phyloP scores from a whole-genome alignment of 2,113 vertebrate species.

The Planiliza haematocheilus region DNA sequence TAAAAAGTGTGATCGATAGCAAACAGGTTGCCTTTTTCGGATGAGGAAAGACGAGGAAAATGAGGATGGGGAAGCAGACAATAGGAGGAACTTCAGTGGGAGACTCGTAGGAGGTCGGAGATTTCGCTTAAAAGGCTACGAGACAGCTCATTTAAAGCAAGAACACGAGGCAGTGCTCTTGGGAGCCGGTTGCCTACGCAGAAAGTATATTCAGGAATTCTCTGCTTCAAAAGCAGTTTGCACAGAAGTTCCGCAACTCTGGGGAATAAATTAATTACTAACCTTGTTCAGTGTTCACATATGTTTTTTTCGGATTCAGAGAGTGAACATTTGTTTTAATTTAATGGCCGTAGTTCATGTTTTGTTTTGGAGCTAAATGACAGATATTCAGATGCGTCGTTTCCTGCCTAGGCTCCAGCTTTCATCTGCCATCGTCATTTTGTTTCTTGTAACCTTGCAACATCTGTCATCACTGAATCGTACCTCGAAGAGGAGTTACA shows the following conservation, averaged over 20 bases:
- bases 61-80: slow-evolving; percentile 5
- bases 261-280: slow-evolving; percentile 48
- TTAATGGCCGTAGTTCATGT: slow-evolving; percentile 21
- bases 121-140: slow-evolving; percentile 48
- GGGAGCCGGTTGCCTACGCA: slow-evolving; percentile 45
- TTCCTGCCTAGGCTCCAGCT: slow-evolving; percentile 29
- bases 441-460: slow-evolving; percentile 20
- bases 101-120: slow-evolving; percentile 43
- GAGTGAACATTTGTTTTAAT: slow-evolving; percentile 44
- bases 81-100: slow-evolving; percentile 25
- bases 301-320: slow-evolving; percentile 15
- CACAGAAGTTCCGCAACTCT: slow-evolving; percentile 14
- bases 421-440: slow-evolving; percentile 50
- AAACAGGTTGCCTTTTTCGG: slow-evolving; percentile 28
- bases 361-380: slow-evolving; percentile 31
- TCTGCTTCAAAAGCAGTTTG: slow-evolving; percentile 36
- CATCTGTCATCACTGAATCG: slow-evolving; percentile 58
- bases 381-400: slow-evolving; percentile 21
- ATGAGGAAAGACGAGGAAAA: slow-evolving; percentile 25
- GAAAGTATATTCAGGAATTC: slow-evolving; percentile 16
- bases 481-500: slow-evolving; percentile 47
- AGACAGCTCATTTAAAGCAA: slow-evolving; percentile 54
- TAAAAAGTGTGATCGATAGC: slow-evolving; percentile 37
- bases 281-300: slow-evolving; percentile 22
- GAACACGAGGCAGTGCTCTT: slow-evolving; percentile 38